phyloP scores from a whole-genome alignment of 2,113 vertebrate genomes.

The Phalacrocorax pelagicus region DNA sequence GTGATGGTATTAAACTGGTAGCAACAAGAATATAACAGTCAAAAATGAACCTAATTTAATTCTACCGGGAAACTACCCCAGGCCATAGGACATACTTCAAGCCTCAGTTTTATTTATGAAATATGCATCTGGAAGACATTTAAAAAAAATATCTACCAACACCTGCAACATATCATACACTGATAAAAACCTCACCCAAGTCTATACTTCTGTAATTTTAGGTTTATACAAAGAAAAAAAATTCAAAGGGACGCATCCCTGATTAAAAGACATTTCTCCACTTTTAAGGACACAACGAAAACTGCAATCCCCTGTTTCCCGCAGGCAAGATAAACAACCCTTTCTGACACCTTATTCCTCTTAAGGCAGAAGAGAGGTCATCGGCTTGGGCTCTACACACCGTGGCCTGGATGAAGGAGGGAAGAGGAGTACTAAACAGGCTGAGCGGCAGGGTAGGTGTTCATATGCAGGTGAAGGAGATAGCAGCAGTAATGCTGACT shows the following conservation, averaged over 20 bases:
- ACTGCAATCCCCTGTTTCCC: neutral
- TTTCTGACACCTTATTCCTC: neutral
- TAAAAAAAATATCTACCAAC: neutral
- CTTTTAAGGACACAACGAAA: neutral
- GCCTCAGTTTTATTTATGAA: neutral
- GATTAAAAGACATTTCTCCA: neutral
- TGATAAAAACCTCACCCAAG: neutral
- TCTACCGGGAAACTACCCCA: neutral
- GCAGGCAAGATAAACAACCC: rapidly evolving
- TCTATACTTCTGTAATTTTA: neutral
- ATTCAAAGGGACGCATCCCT: neutral
- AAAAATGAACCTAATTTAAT: neutral
- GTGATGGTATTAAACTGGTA: neutral
- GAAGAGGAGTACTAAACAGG: neutral
- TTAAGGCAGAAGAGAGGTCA: neutral
- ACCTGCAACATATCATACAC: neutral
- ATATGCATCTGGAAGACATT: neutral
- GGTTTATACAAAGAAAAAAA: neutral
- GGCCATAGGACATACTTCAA: neutral
- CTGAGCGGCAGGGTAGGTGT: neutral
- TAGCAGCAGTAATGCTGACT: neutral
- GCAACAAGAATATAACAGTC: neutral
- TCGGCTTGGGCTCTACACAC: neutral
- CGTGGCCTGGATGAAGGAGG: neutral
- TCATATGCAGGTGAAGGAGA: neutral